A percentile compares a stretch with the other conserved stretches of the same genome.
These are phyloP conservation scores for Platichthys flesus DNA, from an alignment of 2,113 vertebrate species.

Conservation along the genomic window DNA sequence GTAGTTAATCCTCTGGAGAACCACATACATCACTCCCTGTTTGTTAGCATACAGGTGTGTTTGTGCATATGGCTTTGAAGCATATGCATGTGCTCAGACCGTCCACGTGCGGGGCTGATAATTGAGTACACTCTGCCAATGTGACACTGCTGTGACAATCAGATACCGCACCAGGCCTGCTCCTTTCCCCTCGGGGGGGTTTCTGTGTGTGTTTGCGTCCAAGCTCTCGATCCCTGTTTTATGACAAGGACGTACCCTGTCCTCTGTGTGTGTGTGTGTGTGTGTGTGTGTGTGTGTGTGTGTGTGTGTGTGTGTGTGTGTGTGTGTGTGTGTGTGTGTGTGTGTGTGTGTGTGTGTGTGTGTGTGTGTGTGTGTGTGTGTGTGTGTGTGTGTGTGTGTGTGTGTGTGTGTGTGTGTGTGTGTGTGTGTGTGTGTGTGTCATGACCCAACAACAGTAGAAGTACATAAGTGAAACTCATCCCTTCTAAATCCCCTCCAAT, in stretches of 20 bases:
- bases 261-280: constrained; percentile 3
- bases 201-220: not conserved
- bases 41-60: constrained; percentile 34
- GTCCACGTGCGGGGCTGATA: constrained; percentile 54
- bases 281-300: constrained; percentile 6
- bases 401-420: constrained; percentile 4
- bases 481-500: constrained; percentile 46
- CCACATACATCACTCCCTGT: constrained; percentile 11
- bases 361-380: constrained; percentile 5
- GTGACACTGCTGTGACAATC: constrained; percentile 72
- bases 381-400: constrained; percentile 19
- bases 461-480: constrained; percentile 52
- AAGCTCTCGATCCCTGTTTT: constrained; percentile 22
- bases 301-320: constrained; percentile 10
- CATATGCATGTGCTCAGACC: constrained; percentile 42
- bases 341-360: not conserved
- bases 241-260: constrained; percentile 66
- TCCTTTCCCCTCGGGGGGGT: constrained; percentile 39
- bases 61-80: constrained; percentile 50
- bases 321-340: constrained; percentile 4
- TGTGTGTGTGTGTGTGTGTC: constrained; percentile 16
- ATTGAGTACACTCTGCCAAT: constrained; percentile 61
- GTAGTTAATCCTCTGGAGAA: not conserved
- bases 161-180: constrained; percentile 51
- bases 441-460: constrained; percentile 45